phyloP scores from a whole-genome alignment of 2,888 invertebrate genomes.

The Lasioglossum marginatum region DNA sequence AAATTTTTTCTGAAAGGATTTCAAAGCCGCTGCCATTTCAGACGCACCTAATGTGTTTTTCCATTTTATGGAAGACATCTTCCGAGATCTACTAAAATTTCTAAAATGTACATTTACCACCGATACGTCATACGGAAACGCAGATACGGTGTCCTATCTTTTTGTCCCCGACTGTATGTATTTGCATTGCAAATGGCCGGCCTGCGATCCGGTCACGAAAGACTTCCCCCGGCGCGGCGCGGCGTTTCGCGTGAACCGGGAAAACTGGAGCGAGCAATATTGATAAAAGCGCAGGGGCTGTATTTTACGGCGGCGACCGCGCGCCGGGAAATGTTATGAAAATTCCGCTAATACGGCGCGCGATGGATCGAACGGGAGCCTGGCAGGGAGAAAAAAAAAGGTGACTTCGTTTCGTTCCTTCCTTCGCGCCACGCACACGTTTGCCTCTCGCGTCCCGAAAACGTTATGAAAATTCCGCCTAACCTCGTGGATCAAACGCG shows the following conservation, averaged over 20 bases:
- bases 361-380: neutral
- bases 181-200: conserved; percentile 50
- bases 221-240: conserved; percentile 3
- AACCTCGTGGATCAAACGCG: neutral
- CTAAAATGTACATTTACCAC: neutral
- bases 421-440: neutral
- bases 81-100: too few relatives aligned
- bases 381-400: neutral
- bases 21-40: too few relatives aligned
- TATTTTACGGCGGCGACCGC: conserved; percentile 1
- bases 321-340: conserved; percentile 10
- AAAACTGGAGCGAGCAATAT: conserved; percentile 19
- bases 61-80: too few relatives aligned
- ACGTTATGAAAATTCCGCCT: neutral
- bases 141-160: neutral
- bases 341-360: conserved; percentile 7
- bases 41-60: too few relatives aligned
- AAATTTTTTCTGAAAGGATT: too few relatives aligned
- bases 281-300: conserved; percentile 21
- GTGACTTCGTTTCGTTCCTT: neutral
- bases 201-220: conserved; percentile 14
- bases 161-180: neutral
- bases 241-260: neutral
- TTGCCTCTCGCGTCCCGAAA: neutral
- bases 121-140: neutral